Conservation (phyloP, 2,113 vertebrate species). For the Arizona elegans region DNA sequence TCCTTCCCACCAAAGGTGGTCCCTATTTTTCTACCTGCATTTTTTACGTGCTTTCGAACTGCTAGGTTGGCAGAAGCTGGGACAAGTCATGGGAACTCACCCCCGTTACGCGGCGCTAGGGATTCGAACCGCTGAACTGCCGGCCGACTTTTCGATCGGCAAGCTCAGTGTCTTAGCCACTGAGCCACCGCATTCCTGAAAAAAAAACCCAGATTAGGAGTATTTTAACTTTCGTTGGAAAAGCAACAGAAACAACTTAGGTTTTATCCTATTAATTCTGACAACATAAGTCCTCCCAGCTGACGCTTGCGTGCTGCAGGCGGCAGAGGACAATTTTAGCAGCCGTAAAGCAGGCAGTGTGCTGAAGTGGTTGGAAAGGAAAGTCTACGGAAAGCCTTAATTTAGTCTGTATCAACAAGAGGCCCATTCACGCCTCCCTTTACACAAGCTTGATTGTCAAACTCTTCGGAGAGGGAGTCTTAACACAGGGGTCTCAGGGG, state of each 20-base stretch:
- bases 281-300: slow-evolving; percentile 48
- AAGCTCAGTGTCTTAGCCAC: too few relatives aligned
- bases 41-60: too few relatives aligned
- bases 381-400: slow-evolving; percentile 33
- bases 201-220: slow-evolving; percentile 20
- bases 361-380: slow-evolving; percentile 34
- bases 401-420: slow-evolving; percentile 22
- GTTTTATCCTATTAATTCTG: slow-evolving; percentile 60
- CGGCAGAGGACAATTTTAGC: slow-evolving; percentile 46
- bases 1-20: too few relatives aligned
- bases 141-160: too few relatives aligned
- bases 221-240: slow-evolving; percentile 54
- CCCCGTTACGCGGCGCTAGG: too few relatives aligned
- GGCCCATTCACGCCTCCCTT: slow-evolving; percentile 41
- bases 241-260: slow-evolving; percentile 60
- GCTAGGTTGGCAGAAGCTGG: too few relatives aligned
- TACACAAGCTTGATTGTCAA: slow-evolving; percentile 37
- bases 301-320: slow-evolving; percentile 37
- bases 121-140: too few relatives aligned
- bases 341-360: slow-evolving; percentile 39
- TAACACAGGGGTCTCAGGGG: slow-evolving; percentile 23
- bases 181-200: too few relatives aligned
- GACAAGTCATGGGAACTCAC: too few relatives aligned
- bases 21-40: too few relatives aligned
- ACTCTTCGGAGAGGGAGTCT: background rate